phyloP scores from a whole-genome alignment of 1,140 invertebrate species.

The Pararge aegeria region DNA sequence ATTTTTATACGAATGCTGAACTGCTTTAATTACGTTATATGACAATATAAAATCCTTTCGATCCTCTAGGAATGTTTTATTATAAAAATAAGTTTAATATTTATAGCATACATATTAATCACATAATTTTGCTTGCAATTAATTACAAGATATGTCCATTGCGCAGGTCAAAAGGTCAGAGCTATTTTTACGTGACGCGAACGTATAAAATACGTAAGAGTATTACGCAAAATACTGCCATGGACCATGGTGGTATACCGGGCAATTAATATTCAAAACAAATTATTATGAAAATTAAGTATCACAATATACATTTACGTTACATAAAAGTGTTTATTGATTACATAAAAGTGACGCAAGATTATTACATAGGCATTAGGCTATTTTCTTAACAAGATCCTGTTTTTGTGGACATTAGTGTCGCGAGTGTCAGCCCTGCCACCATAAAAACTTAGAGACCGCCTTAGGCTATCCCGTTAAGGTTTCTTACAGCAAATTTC shows the following conservation, averaged over 20 bases:
- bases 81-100: background rate
- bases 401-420: conserved; percentile 45
- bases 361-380: conserved; percentile 12
- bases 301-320: conserved; percentile 11
- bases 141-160: too few species aligned
- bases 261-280: too few species aligned
- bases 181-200: too few species aligned
- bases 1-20: too few species aligned
- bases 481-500: background rate
- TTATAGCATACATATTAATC: too few species aligned
- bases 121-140: too few species aligned
- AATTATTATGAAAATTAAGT: background rate
- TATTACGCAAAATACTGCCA: background rate
- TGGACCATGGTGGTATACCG: too few species aligned
- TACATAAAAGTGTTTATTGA: conserved; percentile 24
- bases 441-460: conserved; percentile 38
- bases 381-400: conserved; percentile 21
- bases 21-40: too few species aligned
- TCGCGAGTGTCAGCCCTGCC: conserved; percentile 34
- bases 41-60: too few species aligned
- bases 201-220: too few species aligned
- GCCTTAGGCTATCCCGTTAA: conserved; percentile 9
- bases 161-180: too few species aligned
- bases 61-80: too few species aligned
- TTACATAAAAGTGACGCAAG: conserved; percentile 26